Conservation (phyloP, 2,888 invertebrate species). For the Salticus scenicus region DNA sequence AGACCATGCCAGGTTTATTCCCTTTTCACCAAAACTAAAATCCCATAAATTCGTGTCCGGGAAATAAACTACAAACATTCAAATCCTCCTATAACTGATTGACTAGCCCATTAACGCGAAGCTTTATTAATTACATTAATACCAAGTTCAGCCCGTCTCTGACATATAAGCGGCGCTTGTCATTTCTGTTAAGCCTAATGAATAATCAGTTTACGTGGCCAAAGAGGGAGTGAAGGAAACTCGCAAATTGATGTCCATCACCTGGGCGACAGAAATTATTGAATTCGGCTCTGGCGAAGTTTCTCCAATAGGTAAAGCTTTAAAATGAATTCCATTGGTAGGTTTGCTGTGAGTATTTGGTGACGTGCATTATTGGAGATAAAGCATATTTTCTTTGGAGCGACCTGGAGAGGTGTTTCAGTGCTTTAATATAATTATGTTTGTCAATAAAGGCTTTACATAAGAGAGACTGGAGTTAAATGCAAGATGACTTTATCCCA, state of each 20-base stretch:
- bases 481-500: no score
- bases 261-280: conserved; percentile 49
- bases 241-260: conserved; percentile 66
- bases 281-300: conserved; percentile 47
- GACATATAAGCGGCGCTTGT: conserved; percentile 62
- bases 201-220: conserved; percentile 69
- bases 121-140: conserved; percentile 70
- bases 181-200: conserved; percentile 63
- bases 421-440: neutral
- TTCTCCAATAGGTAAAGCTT: neutral
- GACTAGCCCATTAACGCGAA: conserved; percentile 53
- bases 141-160: conserved; percentile 51
- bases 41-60: conserved; percentile 4
- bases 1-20: neutral
- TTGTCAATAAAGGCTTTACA: neutral
- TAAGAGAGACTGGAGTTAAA: no score
- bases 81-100: conserved; percentile 34
- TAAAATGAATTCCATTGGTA: neutral
- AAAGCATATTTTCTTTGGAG: neutral
- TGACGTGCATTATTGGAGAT: neutral
- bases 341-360: neutral
- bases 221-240: neutral
- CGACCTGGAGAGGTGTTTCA: neutral
- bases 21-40: conserved; percentile 1
- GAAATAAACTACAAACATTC: conserved; percentile 13